phyloP scores from a whole-genome alignment of 2,888 invertebrate species.

The Autographa pulchrina region DNA sequence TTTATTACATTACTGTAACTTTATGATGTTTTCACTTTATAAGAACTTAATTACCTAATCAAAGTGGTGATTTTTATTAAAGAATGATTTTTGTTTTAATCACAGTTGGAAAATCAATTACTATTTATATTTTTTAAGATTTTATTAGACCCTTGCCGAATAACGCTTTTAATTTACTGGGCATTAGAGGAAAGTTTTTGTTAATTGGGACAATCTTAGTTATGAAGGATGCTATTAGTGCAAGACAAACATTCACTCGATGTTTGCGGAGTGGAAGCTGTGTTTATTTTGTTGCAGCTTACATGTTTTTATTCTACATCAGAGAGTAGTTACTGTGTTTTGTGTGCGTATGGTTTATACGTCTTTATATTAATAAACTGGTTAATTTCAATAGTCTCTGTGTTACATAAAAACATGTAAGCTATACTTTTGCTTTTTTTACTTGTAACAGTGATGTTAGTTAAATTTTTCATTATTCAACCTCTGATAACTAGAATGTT shows the following conservation, averaged over 20 bases:
- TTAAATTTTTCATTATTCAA: constrained; percentile 41
- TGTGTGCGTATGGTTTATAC: constrained; percentile 42
- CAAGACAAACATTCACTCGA: constrained; percentile 46
- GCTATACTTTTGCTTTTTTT: constrained; percentile 43
- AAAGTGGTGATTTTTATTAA: constrained; percentile 74
- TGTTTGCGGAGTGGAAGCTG: constrained; percentile 48
- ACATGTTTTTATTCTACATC: constrained; percentile 58
- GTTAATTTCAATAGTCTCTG: constrained; percentile 46
- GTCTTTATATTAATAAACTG: constrained; percentile 46
- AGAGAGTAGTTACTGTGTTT: constrained; percentile 45
- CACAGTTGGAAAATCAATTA: constrained; percentile 75
- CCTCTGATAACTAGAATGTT: constrained; percentile 41
- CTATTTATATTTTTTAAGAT: constrained; percentile 76
- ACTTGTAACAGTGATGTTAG: constrained; percentile 40
- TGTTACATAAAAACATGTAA: constrained; percentile 57
- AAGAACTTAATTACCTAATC: constrained; percentile 74
- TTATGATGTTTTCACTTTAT: constrained; percentile 72
- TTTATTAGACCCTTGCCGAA: constrained; percentile 66
- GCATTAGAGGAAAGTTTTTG: constrained; percentile 69
- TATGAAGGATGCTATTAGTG: constrained; percentile 54
- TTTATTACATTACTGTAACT: constrained; percentile 72
- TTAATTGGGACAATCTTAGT: constrained; percentile 62
- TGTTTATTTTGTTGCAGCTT: constrained; percentile 60
- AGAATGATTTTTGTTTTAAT: constrained; percentile 79
- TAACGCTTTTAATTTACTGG: constrained; percentile 68